Percentiles rank a stretch among this genome's conserved stretches.
These are phyloP conservation scores for Actinemys pallida DNA, from an alignment of 2,113 vertebrate genomes.

Conservation along the genomic window DNA sequence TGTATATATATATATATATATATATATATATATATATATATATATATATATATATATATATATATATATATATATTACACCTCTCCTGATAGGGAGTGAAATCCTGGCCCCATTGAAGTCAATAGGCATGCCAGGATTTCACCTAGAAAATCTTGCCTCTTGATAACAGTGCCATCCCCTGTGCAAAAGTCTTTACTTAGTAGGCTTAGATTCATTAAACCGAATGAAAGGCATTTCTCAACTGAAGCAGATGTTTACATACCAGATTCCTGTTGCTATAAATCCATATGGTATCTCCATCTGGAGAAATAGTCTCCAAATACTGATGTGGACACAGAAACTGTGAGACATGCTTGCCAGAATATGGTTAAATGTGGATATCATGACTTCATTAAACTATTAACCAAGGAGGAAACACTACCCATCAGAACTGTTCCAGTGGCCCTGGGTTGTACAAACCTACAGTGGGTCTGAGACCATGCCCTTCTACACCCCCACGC, in stretches of 20 bases:
- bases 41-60: background rate
- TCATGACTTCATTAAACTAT: background rate
- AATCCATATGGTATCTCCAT: background rate
- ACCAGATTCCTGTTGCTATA: background rate
- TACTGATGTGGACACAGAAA: background rate
- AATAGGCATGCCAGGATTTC: background rate
- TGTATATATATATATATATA: background rate
- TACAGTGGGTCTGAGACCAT: background rate
- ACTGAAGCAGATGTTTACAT: background rate
- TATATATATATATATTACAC: background rate
- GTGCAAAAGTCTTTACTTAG: background rate
- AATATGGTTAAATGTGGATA: background rate
- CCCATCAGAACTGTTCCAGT: background rate
- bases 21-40: background rate
- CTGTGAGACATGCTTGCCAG: background rate
- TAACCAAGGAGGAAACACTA: background rate
- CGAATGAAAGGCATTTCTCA: background rate
- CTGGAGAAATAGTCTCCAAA: background rate
- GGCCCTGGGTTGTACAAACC: background rate
- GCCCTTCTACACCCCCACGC: background rate
- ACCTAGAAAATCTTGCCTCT: background rate
- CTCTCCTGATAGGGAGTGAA: accelerated
- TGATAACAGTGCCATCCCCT: background rate
- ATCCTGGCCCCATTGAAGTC: background rate
- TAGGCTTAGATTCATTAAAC: background rate